These are phyloP conservation scores for Neoscelio sp. DNA, from an alignment of 2,888 invertebrate genomes.

Conservation along the genomic window DNA sequence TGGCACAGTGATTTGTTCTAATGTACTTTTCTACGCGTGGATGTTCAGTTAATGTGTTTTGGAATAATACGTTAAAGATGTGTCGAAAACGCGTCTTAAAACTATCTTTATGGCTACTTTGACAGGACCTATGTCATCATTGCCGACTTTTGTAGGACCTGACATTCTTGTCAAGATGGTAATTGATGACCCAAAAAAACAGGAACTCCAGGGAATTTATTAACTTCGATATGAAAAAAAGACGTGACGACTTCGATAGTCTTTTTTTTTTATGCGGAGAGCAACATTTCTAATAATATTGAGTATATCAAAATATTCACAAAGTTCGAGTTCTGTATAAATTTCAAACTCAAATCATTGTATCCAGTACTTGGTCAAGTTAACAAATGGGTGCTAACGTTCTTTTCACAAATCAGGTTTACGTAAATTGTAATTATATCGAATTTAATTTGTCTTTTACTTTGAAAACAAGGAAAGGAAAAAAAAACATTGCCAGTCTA, in stretches of 20 bases:
- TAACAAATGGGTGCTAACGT: no score
- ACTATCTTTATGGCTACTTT: conserved; percentile 47
- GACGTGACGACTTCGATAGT: neutral
- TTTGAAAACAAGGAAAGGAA: no score
- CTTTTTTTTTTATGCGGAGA: no score
- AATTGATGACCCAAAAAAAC: conserved; percentile 32
- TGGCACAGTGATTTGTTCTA: conserved; percentile 4
- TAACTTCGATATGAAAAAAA: neutral
- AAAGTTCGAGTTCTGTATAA: no score
- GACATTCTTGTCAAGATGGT: conserved; percentile 20
- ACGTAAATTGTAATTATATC: no score
- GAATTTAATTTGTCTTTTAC: no score
- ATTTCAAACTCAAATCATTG: no score
- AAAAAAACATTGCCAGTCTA: conserved; percentile 4
- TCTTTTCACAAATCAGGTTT: no score
- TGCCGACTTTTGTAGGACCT: conserved; percentile 24
- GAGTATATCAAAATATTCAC: no score
- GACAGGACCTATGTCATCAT: conserved; percentile 54
- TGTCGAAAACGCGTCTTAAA: conserved; percentile 54
- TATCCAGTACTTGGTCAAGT: no score
- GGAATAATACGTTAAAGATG: conserved; percentile 53
- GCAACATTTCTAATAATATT: no score
- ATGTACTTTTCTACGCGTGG: neutral
- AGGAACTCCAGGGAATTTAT: neutral
- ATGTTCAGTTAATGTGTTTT: conserved; percentile 15